Base-by-base conservation (phyloP, 2,888 invertebrate species). In the Neuroscelio doddi region DNA sequence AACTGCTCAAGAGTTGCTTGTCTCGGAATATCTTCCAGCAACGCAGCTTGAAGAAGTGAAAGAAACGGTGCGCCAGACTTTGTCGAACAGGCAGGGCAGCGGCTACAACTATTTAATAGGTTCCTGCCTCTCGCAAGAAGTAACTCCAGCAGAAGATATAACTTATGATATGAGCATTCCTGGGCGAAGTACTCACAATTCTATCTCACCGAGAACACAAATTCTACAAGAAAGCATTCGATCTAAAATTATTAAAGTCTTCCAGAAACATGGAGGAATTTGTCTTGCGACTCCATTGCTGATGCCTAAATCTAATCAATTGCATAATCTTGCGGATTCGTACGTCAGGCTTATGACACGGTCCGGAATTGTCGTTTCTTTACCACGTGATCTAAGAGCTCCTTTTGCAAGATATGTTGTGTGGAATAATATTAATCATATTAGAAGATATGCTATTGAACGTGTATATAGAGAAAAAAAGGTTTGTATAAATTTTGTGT, bases 361-460 rank as follows among this genome's bases (percentile, higher is more conserved):
- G 58, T 91, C 92, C 17, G 97, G 97, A 0, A 90, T 90, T 55
- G 89, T 97, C 0, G 93, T 96, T 4, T 90, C 92, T 45, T 85
- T 97, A 52, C 96, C 97, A 0, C 91, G 92, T 78, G 96, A 98
- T 85, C 87, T 97, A 69, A 86, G 91, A 45, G 90, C 92, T 1
- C 91, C 92, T 5, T 94, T 95, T 84, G 94, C 93, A 0, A 88
- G 94, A 50, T 93, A 93, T 78, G 89, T 94, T 4, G 95, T 94
- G 0, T 91, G 93, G 86, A 92, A 92, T 68, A 90, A 90, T 1
- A 90, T 94, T 0, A 90, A 89, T 41, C 89, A 90, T 73, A 87
- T 96, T 77, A 91, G 96, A 68, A 89, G 98, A 44, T 98, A 94
- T 82, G 90, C 92, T 0, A 90, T 97, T 3, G 96, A 94, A 73